phyloP scores from a whole-genome alignment of 1,140 invertebrate species.

The Lasioglossum albipes region DNA sequence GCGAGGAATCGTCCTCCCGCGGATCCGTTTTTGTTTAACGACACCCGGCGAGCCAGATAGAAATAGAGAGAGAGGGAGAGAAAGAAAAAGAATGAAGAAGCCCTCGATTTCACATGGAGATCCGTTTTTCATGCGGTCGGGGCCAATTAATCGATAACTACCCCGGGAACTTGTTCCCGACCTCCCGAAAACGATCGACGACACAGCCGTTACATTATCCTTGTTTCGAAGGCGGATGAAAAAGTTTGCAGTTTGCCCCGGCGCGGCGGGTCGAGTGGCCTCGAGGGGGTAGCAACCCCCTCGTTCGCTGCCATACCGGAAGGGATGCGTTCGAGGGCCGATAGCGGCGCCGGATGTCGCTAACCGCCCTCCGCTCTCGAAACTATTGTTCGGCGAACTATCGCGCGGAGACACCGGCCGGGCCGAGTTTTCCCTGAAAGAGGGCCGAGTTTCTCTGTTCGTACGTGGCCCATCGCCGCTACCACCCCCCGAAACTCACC shows the following conservation, averaged over 20 bases:
- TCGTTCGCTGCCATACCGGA: no score
- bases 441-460: background rate
- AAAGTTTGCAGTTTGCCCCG: constrained; percentile 7
- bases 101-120: background rate
- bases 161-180: background rate
- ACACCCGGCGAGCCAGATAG: no score
- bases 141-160: constrained; percentile 41
- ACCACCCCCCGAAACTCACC: constrained; percentile 11
- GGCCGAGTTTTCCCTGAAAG: constrained; percentile 8
- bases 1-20: background rate
- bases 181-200: constrained; percentile 2
- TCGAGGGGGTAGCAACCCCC: no score
- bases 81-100: background rate
- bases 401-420: background rate
- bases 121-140: no score
- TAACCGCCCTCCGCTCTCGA: constrained; percentile 42
- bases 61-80: no score
- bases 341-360: constrained; percentile 44
- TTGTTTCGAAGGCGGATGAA: background rate
- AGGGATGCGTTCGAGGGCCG: background rate
- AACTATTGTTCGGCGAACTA: constrained; percentile 27
- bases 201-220: constrained; percentile 13
- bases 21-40: background rate
- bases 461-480: background rate
- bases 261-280: no score